Percentiles rank a stretch among this genome's conserved stretches.
phyloP scores from a whole-genome alignment of 2,888 invertebrate genomes.

The Argynnis bischoffii region DNA sequence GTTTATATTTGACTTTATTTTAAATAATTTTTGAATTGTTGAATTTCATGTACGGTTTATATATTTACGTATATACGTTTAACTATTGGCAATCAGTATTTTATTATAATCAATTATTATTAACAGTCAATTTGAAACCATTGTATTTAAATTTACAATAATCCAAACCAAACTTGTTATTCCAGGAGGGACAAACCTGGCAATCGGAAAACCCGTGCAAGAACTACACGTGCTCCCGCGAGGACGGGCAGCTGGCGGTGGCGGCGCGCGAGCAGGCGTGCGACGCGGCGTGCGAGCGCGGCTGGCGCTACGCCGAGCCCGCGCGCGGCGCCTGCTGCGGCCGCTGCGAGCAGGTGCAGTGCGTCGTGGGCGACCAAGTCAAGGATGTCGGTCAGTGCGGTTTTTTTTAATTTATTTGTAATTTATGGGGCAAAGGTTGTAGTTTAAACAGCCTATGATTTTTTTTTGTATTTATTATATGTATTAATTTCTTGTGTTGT shows the following conservation, averaged over 20 bases:
- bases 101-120: too few relatives aligned
- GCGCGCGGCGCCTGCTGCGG: slow-evolving; percentile 83
- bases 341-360: slow-evolving; percentile 82
- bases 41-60: too few relatives aligned
- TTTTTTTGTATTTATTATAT: too few relatives aligned
- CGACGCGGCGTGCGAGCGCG: slow-evolving; percentile 69
- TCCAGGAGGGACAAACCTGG: slow-evolving; percentile 78
- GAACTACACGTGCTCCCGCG: slow-evolving; percentile 74
- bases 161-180: not conserved
- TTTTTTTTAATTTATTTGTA: too few relatives aligned
- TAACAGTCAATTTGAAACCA: too few relatives aligned
- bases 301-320: slow-evolving; percentile 79
- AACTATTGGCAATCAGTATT: too few relatives aligned
- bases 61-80: too few relatives aligned
- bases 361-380: slow-evolving; percentile 75
- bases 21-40: too few relatives aligned
- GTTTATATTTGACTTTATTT: too few relatives aligned
- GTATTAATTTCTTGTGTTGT: too few relatives aligned
- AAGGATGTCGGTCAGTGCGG: slow-evolving; percentile 70
- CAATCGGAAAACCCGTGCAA: slow-evolving; percentile 78
- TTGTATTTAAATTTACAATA: not conserved
- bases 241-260: slow-evolving; percentile 65
- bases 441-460: too few relatives aligned
- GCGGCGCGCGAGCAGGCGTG: slow-evolving; percentile 70
- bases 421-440: not conserved